Conservation (phyloP, 2,888 invertebrate species). For the Drosophila anceps region DNA sequence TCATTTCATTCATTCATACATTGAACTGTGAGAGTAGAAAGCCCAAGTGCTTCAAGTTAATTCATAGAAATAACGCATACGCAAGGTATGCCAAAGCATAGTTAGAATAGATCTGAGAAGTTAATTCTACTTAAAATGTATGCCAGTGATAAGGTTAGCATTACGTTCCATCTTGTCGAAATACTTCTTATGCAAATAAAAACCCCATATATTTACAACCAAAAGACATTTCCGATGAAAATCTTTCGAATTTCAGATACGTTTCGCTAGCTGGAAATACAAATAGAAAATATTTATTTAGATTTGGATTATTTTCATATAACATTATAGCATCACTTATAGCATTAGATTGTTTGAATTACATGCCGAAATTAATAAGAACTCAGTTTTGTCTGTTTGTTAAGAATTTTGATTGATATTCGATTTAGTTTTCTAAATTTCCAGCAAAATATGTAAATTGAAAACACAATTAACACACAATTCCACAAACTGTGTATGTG, state of each 20-base stretch:
- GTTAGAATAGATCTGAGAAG: background rate
- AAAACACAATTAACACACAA: conserved; percentile 61
- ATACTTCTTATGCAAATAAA: background rate
- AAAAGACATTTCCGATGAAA: background rate
- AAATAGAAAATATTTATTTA: conserved; percentile 1
- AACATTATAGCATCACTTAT: background rate
- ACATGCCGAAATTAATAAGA: background rate
- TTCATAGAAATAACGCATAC: conserved; percentile 52
- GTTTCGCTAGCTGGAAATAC: background rate
- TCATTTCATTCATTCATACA: conserved; percentile 67
- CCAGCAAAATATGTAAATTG: conserved; percentile 28
- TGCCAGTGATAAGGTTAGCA: background rate
- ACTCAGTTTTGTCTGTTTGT: background rate
- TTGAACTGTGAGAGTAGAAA: background rate
- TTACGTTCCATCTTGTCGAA: too few species aligned
- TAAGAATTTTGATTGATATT: conserved; percentile 12
- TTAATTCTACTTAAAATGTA: background rate
- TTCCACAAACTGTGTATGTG: conserved; percentile 58
- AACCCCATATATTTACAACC: background rate
- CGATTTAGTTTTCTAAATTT: conserved; percentile 32
- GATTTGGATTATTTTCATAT: background rate
- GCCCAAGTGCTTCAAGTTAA: conserved; percentile 28
- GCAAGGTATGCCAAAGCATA: background rate
- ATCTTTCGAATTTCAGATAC: background rate
- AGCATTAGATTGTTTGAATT: background rate